Base-by-base conservation (phyloP, 2,888 invertebrate species). In the Drosophila paranaensis region DNA sequence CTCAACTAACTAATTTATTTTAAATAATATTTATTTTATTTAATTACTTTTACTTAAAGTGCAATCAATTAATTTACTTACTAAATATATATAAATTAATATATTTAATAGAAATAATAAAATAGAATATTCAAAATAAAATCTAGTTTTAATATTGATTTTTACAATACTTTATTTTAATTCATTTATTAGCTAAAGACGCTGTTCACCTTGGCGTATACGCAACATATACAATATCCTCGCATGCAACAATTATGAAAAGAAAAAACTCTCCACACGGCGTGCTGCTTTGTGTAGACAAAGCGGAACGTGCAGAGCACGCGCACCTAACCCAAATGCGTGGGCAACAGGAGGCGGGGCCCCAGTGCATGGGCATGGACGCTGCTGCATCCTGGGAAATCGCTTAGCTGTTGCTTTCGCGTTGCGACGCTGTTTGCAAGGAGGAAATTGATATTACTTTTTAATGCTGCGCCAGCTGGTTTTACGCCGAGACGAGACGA, bases 401-500 rank as follows among this genome's bases (percentile, higher is more conserved):
- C 88, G 86, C 77, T 87, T 86, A 89, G 86, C 89, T 86, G 86
- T 86, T 86, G 86, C 86, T 89, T 88, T 65, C 60, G 82, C 86
- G 76, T 76, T 74, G 66, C 79, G 77, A 77, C 65, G 68, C 64
- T 55, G 74, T 79, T 79, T 75, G 85, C 79, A 89, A 88, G 87
- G 87, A 88, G 82, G 86, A 88, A 88, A 88, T 87, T 89, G 89
- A 87, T 87, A 86, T 86, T 89, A 89, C 86, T 89, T 86, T 89
- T 87, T 87, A 87, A 89, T 87, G 89, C 89, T 87, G 85, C 75
- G 84, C 89, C 88, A 84, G 84, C 84, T 84, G 84, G 84, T 78
- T 74, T 76, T 65, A 56, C 73, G 58, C 39, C 43, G 51, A 43
- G 42, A 14, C 48, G 48, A 20, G 30, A 20, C 53, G 64, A 40